phyloP scores from a whole-genome alignment of 2,888 invertebrate species.

The Pantelozetes paolii region DNA sequence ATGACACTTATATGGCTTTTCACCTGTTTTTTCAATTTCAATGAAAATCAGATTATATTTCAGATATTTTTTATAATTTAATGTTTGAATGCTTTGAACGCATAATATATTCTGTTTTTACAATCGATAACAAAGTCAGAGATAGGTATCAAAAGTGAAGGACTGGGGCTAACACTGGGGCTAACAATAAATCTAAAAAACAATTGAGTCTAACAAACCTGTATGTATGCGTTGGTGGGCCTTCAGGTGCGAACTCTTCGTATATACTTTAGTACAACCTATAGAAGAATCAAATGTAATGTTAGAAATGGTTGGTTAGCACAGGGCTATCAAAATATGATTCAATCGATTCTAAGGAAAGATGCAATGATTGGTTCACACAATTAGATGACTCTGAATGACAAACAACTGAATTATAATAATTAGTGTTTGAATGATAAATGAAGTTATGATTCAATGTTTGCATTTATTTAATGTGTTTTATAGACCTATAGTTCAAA shows the following conservation, averaged over 20 bases:
- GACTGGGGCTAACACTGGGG: background rate
- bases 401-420: background rate
- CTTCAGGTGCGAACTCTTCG: constrained; percentile 95
- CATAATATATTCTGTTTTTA: background rate
- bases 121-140: background rate
- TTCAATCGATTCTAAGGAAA: background rate
- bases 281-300: background rate
- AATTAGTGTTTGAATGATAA: constrained; percentile 17
- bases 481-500: constrained; percentile 22
- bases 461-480: background rate
- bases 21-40: constrained; percentile 53
- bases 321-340: background rate
- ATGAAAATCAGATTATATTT: background rate
- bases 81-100: background rate
- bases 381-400: constrained; percentile 16
- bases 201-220: constrained; percentile 62
- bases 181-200: too few relatives aligned
- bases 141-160: constrained; percentile 8
- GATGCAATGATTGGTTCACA: background rate
- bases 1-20: constrained; percentile 61
- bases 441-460: background rate
- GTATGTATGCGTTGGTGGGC: constrained; percentile 97
- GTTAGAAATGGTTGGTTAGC: constrained; percentile 1
- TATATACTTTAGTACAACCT: constrained; percentile 93
- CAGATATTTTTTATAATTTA: background rate